Evolutionary conservation across 1,140 invertebrate species (phyloP).

Genomic region (Penaeus vannamei): DNA sequence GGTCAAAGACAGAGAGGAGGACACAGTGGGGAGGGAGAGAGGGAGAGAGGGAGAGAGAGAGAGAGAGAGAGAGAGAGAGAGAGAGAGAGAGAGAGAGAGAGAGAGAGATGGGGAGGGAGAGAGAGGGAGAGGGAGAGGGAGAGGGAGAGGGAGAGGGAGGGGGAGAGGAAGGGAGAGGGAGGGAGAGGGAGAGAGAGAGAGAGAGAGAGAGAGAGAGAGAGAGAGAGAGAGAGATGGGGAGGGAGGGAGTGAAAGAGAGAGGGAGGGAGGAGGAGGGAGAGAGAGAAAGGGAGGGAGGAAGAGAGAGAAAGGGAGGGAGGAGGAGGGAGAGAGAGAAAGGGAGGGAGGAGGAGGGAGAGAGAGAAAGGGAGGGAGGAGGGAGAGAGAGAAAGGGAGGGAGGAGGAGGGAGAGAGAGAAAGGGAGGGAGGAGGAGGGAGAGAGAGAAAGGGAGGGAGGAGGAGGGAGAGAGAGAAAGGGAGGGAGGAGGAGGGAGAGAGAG

Average conservation of each 20-base stretch:
- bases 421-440: not conserved
- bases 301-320: not conserved
- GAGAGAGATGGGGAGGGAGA: too few species aligned
- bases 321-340: not conserved
- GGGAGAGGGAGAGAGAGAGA: not conserved
- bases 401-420: not conserved
- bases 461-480: not conserved
- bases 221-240: not conserved
- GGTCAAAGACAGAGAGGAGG: too few species aligned
- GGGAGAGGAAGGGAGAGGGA: not conserved
- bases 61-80: not conserved
- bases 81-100: not conserved
- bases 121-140: not conserved
- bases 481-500: constrained; percentile 9
- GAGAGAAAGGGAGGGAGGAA: not conserved
- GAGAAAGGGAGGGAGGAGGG: not conserved
- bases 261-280: not conserved
- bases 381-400: not conserved
- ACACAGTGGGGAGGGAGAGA: not conserved
- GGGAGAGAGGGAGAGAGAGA: not conserved
- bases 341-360: not conserved
- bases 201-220: constrained; percentile 15
- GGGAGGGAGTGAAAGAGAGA: not conserved
- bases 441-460: not conserved
- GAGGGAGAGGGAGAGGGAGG: not conserved